phyloP scores from a whole-genome alignment of 2,888 invertebrate species.

The Torymus texanus region DNA sequence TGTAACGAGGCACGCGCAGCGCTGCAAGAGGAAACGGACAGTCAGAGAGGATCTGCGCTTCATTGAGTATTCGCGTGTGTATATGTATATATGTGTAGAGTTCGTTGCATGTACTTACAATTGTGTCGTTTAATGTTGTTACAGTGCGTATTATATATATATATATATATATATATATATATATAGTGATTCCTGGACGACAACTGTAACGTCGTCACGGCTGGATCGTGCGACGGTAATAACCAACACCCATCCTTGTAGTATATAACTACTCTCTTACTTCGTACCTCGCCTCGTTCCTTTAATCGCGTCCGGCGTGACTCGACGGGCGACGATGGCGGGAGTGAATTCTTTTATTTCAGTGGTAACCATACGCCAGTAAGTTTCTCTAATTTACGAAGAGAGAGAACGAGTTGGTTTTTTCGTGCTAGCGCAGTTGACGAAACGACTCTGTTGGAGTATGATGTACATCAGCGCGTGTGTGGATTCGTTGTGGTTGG shows the following conservation, averaged over 20 bases:
- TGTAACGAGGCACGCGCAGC: neutral
- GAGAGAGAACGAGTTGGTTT: too few species aligned
- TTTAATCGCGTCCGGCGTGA: conserved; percentile 55
- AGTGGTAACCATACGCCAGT: too few species aligned
- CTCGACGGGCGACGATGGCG: conserved; percentile 19
- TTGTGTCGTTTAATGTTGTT: too few species aligned
- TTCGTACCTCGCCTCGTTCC: neutral
- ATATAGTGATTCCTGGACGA: neutral
- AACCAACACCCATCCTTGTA: too few species aligned
- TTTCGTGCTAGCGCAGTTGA: too few species aligned
- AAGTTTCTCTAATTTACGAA: too few species aligned
- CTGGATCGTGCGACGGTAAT: conserved; percentile 1
- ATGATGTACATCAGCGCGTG: too few species aligned
- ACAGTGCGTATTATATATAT: neutral
- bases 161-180: conserved; percentile 4
- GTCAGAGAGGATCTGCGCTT: conserved; percentile 24
- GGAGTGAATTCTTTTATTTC: conserved; percentile 2
- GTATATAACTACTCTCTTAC: too few species aligned
- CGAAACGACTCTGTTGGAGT: too few species aligned
- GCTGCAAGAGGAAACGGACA: neutral
- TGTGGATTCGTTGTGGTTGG: too few species aligned
- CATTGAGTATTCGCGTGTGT: conserved; percentile 10
- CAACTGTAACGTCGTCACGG: conserved; percentile 34
- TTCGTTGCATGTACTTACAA: neutral
- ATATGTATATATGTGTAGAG: neutral